Percentiles rank a stretch among this genome's conserved stretches.
phyloP scores from a whole-genome alignment of 2,113 vertebrate genomes.

The Hymenochirus boettgeri region DNA sequence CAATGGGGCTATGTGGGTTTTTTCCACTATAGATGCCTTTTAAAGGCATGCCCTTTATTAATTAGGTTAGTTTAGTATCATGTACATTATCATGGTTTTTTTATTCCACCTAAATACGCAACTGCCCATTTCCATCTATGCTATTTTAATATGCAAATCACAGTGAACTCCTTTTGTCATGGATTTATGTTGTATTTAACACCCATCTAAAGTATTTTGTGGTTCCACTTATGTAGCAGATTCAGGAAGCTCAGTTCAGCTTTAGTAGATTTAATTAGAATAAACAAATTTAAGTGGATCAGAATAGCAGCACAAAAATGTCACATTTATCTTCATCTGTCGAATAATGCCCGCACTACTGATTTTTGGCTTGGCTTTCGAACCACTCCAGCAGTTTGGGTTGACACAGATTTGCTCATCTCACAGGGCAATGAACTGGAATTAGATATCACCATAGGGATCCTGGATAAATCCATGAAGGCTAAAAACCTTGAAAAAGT shows the following conservation, averaged over 20 bases:
- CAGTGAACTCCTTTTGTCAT: background rate
- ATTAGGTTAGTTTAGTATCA: no score
- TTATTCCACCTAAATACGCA: no score
- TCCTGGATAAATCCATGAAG: constrained; percentile 1
- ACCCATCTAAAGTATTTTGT: background rate
- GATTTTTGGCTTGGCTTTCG: background rate
- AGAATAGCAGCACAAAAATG: background rate
- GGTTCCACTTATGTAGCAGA: background rate
- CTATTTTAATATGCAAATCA: background rate
- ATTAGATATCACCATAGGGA: background rate
- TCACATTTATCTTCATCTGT: constrained; percentile 1
- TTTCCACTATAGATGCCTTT: no score
- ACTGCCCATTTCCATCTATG: background rate
- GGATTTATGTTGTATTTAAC: background rate
- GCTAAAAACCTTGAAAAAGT: background rate
- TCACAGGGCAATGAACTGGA: constrained; percentile 3
- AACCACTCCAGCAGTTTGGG: constrained; percentile 1
- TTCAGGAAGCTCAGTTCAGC: background rate
- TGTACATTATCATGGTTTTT: no score
- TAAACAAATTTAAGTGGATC: constrained; percentile 3
- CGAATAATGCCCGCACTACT: constrained; percentile 1
- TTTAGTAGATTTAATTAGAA: constrained; percentile 2
- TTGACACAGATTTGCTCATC: constrained; percentile 3
- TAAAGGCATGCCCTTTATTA: no score
- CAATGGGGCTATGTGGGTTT: no score